Base-by-base conservation (phyloP, 2,113 vertebrate species). In the Nesogale talazaci region DNA sequence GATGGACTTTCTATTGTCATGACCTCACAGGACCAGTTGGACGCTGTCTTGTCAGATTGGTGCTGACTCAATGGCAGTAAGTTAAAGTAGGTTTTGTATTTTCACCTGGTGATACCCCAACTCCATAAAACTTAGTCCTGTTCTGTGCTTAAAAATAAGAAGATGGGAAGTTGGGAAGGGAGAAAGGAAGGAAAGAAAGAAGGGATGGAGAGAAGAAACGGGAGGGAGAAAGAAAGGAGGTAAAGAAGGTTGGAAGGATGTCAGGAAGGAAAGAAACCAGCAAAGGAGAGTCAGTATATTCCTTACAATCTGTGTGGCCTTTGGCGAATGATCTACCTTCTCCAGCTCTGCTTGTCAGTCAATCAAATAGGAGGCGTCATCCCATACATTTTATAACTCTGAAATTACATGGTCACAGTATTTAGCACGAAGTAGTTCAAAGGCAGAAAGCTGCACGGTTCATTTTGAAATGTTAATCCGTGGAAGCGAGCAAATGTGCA, bases 361-460 rank as follows among this genome's bases (percentile, higher is more conserved):
- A 69, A 76, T n/a, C 61, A 85, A 92, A 42, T 38, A 22, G 38
- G 59, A 93, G 88, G 25, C 63, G 57, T n/a, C 67, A 6, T 61
- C 4, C 23, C 12, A 25, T 20, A 31, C 25, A 20, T 23, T 94
- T 81, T 40, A 84, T 72, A 84, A 52, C 52, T 92, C 29, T 89
- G 29, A 56, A 90, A 89, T 19, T 52, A 34, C 38, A 84, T 27
- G 10, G 76, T 88, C 74, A 80, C 75, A 86, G 95, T 63, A 81
- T 86, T 76, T 86, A 89, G 38, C 23, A 70, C 12, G 76, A 86
- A 95, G 61, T 72, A 40, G 29, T 81, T 84, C 86, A 56, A 29
- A 74, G 72, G 72, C 79, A 75, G 83, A 88, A 91, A 88, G 38
- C 22, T 74, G 22, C 11, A 14, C 2, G 69, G 69, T 36, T 92